phyloP scores from a whole-genome alignment of 2,113 vertebrate genomes.

The Cacatua alba region DNA sequence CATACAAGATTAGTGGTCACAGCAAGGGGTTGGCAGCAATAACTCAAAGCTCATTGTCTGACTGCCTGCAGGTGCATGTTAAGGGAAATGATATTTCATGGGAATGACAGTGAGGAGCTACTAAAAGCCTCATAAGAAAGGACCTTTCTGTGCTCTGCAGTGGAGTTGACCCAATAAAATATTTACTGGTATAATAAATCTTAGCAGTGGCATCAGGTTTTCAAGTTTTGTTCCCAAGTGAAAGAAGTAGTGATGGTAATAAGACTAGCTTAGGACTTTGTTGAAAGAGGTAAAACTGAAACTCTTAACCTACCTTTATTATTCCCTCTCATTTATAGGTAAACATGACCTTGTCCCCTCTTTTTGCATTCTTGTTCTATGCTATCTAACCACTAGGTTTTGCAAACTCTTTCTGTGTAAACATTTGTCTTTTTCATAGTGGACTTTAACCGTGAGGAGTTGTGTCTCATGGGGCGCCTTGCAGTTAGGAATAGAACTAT shows the following conservation, averaged over 20 bases:
- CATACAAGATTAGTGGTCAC: background rate
- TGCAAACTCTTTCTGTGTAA: background rate
- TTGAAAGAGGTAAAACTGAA: background rate
- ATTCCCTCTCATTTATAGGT: background rate
- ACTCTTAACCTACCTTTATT: background rate
- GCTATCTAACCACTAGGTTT: background rate
- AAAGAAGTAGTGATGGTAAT: background rate
- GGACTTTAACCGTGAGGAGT: background rate
- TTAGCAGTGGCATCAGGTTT: background rate
- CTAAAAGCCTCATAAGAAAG: background rate
- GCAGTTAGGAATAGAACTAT: background rate
- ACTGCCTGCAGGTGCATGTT: background rate
- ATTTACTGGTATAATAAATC: background rate
- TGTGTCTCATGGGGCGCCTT: background rate
- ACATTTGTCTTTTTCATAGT: background rate
- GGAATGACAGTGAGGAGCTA: background rate
- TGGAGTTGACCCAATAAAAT: background rate
- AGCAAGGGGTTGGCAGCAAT: background rate
- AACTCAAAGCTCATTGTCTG: background rate
- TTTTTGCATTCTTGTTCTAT: background rate
- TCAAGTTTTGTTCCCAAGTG: background rate
- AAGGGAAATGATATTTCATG: constrained; percentile 24
- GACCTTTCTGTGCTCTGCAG: background rate
- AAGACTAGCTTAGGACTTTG: background rate
- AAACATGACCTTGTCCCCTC: background rate